Conservation (phyloP, 2,113 vertebrate species). For the Corapipo altera region DNA sequence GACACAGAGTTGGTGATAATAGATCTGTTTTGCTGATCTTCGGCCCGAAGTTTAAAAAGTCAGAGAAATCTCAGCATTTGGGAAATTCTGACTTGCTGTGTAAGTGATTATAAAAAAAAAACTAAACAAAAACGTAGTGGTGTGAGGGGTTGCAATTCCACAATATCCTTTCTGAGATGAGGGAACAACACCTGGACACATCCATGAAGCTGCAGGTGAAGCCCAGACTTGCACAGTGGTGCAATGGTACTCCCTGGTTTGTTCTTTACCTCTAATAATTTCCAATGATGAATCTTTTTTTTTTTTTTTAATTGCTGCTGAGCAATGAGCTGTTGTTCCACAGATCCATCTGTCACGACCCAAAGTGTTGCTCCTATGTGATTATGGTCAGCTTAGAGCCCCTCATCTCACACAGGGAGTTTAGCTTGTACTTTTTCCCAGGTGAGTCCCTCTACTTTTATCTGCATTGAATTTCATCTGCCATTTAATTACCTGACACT, state of each 20-base stretch:
- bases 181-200: fast-evolving
- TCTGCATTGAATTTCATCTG: neutral
- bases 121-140: fast-evolving
- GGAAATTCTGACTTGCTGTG: neutral
- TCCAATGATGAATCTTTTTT: neutral
- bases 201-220: neutral
- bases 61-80: neutral
- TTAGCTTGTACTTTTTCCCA: neutral
- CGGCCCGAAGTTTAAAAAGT: neutral
- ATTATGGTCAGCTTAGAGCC: neutral
- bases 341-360: neutral
- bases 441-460: neutral
- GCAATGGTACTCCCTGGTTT: neutral
- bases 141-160: neutral
- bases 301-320: neutral
- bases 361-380: neutral
- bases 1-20: neutral
- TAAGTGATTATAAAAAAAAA: neutral
- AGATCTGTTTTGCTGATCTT: neutral
- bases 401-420: neutral
- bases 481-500: neutral
- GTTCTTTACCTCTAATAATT: neutral
- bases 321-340: neutral
- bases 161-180: neutral
- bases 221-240: neutral